These are phyloP conservation scores for Buathra laborator DNA, from an alignment of 2,888 invertebrate species.

Conservation along the genomic window DNA sequence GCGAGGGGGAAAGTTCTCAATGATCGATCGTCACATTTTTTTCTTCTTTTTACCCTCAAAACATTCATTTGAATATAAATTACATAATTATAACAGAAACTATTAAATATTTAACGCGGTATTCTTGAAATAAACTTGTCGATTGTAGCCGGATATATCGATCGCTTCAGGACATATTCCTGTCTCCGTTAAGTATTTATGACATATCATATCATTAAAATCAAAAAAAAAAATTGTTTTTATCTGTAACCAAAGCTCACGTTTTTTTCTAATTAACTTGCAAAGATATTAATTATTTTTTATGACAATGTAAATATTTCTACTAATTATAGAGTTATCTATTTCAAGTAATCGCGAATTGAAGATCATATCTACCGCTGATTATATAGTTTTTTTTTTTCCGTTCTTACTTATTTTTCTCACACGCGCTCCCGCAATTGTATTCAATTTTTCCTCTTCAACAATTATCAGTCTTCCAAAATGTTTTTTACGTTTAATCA, in stretches of 20 bases:
- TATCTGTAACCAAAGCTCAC: background rate
- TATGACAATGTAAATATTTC: background rate
- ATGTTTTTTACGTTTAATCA: background rate
- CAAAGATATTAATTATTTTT: background rate
- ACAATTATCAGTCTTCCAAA: background rate
- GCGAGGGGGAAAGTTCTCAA: background rate
- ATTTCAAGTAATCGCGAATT: constrained; percentile 1
- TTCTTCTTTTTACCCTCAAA: background rate
- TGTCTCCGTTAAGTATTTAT: too few relatives aligned
- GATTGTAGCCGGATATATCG: too few relatives aligned
- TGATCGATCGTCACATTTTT: constrained; percentile 46
- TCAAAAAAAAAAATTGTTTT: background rate
- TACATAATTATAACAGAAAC: background rate
- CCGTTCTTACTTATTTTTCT: background rate
- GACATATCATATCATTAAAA: too few relatives aligned
- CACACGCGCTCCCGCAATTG: background rate
- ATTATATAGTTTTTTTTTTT: background rate
- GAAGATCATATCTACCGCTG: background rate
- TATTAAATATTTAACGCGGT: background rate
- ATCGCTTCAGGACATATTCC: too few relatives aligned
- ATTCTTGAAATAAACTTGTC: background rate
- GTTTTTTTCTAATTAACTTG: background rate
- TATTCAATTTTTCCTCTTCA: background rate
- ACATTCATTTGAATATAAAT: background rate
- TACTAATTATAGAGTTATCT: background rate